Conservation (phyloP, 2,113 vertebrate species). For the Australoheros scitulus region DNA sequence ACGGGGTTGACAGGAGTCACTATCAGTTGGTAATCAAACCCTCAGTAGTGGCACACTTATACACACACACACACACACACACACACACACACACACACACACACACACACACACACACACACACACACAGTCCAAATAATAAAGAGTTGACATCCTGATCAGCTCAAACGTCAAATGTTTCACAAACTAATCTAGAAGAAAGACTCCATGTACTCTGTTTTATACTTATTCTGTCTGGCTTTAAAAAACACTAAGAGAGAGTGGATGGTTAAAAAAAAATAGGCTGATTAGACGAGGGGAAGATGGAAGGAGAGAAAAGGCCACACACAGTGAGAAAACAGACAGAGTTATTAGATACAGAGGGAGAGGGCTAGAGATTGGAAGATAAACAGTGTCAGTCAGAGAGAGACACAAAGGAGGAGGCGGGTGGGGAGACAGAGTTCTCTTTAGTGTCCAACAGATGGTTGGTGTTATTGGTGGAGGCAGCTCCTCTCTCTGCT, state of each 20-base stretch:
- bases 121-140: not conserved
- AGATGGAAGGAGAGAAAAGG: not conserved
- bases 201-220: not conserved
- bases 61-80: not conserved
- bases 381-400: conserved; percentile 13
- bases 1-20: conserved; percentile 19
- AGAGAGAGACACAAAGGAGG: conserved; percentile 19
- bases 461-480: conserved; percentile 56
- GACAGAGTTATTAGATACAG: conserved; percentile 19
- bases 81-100: not conserved
- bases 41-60: not conserved
- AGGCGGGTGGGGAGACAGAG: conserved; percentile 36
- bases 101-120: not conserved
- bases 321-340: conserved; percentile 9
- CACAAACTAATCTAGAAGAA: not conserved
- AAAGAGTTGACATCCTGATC: not conserved
- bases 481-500: conserved; percentile 23
- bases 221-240: not conserved
- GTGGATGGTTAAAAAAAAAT: not conserved
- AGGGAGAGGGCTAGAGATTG: not conserved
- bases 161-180: not conserved
- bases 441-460: conserved; percentile 45
- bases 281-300: not conserved
- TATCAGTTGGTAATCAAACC: conserved; percentile 65
- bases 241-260: not conserved